phyloP scores from a whole-genome alignment of 2,888 invertebrate species.

The Lordiphosa fenestrarum region DNA sequence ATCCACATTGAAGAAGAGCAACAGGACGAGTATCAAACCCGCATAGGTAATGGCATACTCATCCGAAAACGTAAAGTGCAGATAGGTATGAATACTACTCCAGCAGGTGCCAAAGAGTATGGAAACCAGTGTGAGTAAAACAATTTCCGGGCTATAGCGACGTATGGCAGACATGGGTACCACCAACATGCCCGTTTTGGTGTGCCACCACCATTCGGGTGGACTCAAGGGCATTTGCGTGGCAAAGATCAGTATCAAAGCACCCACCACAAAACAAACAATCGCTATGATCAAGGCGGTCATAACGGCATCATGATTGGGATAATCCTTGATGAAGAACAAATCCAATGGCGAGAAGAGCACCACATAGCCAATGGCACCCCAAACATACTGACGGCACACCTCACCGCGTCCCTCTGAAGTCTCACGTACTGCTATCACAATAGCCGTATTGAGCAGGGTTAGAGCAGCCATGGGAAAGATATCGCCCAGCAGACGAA shows the following conservation, averaged over 20 bases:
- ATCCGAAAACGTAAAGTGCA: slow-evolving; percentile 84
- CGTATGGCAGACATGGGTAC: slow-evolving; percentile 90
- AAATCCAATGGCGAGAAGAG: slow-evolving; percentile 30
- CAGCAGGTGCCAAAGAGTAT: slow-evolving; percentile 88
- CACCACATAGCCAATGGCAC: slow-evolving; percentile 86
- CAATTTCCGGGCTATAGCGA: slow-evolving; percentile 88
- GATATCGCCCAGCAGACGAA: slow-evolving; percentile 87
- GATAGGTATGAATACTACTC: slow-evolving; percentile 89
- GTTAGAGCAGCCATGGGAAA: slow-evolving; percentile 88
- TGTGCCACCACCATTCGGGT: slow-evolving; percentile 94
- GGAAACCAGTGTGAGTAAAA: slow-evolving; percentile 85
- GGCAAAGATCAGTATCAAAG: slow-evolving; percentile 82
- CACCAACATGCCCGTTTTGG: slow-evolving; percentile 87
- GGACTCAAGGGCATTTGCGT: slow-evolving; percentile 88
- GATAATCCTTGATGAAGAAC: slow-evolving; percentile 76
- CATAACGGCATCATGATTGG: slow-evolving; percentile 62
- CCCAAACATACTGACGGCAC: slow-evolving; percentile 88
- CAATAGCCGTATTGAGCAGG: slow-evolving; percentile 87
- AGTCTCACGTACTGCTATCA: slow-evolving; percentile 91
- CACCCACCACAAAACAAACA: slow-evolving; percentile 84
- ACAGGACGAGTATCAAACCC: slow-evolving; percentile 68
- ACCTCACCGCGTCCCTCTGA: slow-evolving; percentile 90
- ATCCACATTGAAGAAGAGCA: slow-evolving; percentile 85
- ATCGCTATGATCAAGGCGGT: slow-evolving; percentile 75
- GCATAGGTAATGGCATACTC: slow-evolving; percentile 58